Evolutionary conservation across 2,113 vertebrate genomes (phyloP).

Genomic region (Aptenodytes patagonicus): DNA sequence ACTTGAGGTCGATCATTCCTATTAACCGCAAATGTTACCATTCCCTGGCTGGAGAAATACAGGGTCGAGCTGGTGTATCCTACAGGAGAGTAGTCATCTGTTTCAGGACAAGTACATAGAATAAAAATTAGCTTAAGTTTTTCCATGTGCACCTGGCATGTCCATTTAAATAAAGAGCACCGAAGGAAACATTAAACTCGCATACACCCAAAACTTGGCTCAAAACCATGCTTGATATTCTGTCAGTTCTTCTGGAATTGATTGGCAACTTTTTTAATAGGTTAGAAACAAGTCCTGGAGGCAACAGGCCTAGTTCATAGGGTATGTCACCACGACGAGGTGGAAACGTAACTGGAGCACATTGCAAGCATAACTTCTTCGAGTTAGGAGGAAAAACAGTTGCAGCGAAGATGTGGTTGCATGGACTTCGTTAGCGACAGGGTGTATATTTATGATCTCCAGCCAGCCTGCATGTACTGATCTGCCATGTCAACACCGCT

Average conservation of each 20-base stretch:
- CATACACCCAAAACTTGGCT: not conserved
- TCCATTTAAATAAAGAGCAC: conserved; percentile 14
- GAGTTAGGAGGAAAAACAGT: not conserved
- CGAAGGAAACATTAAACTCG: conserved; percentile 9
- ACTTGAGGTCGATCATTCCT: conserved; percentile 13
- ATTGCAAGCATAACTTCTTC: not conserved
- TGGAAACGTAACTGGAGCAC: not conserved
- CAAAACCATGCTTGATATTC: not conserved
- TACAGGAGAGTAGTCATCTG: not conserved
- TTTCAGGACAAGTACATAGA: not conserved
- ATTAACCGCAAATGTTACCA: conserved; percentile 2
- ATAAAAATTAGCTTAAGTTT: conserved; percentile 29
- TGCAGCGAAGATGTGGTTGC: not conserved
- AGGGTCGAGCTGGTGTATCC: not conserved
- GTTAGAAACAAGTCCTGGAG: not conserved
- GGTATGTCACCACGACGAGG: not conserved
- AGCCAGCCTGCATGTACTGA: not conserved
- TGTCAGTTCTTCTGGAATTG: not conserved
- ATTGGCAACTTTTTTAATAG: conserved; percentile 13
- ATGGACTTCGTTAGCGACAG: not conserved
- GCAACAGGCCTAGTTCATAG: not conserved
- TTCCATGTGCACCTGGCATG: conserved; percentile 32
- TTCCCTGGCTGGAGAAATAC: not conserved
- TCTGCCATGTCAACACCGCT: not conserved
- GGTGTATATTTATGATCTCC: not conserved